Evolutionary conservation across 2,888 invertebrate species (phyloP).

Genomic region (Augochlorella aurata): DNA sequence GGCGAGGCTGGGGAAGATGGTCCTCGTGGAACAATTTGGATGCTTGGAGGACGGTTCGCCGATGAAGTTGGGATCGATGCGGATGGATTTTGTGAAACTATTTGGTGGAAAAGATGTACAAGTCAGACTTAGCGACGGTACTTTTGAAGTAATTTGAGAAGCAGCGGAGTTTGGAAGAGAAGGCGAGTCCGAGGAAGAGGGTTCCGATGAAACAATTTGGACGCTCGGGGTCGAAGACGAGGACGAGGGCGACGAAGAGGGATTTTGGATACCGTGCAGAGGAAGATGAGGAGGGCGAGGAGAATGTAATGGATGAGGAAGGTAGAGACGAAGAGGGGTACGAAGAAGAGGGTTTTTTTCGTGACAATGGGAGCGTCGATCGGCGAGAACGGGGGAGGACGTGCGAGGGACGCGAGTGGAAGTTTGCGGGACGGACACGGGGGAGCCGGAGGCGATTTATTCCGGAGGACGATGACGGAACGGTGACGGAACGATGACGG

Average conservation of each 20-base stretch:
- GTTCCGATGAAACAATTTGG: neutral
- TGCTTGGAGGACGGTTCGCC: no score
- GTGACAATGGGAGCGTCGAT: neutral
- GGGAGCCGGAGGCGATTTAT: neutral
- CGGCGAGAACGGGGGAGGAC: neutral
- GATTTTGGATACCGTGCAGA: neutral
- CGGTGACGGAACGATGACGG: neutral
- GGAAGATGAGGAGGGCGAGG: neutral
- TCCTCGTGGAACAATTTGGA: neutral
- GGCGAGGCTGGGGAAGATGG: neutral
- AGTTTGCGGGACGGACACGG: conserved; percentile 6
- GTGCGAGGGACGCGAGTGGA: neutral
- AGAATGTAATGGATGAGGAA: no score
- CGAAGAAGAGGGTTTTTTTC: neutral
- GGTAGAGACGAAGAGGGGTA: neutral
- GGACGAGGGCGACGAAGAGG: neutral
- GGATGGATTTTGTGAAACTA: neutral
- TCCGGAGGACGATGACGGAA: conserved; percentile 4
- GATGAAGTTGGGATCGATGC: no score
- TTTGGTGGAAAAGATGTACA: neutral
- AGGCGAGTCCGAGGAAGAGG: neutral
- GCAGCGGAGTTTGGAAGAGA: no score
- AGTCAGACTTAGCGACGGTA: neutral
- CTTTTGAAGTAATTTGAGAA: neutral
- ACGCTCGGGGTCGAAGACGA: neutral